phyloP scores from a whole-genome alignment of 1,140 invertebrate genomes.

The Hylaeus anthracinus region DNA sequence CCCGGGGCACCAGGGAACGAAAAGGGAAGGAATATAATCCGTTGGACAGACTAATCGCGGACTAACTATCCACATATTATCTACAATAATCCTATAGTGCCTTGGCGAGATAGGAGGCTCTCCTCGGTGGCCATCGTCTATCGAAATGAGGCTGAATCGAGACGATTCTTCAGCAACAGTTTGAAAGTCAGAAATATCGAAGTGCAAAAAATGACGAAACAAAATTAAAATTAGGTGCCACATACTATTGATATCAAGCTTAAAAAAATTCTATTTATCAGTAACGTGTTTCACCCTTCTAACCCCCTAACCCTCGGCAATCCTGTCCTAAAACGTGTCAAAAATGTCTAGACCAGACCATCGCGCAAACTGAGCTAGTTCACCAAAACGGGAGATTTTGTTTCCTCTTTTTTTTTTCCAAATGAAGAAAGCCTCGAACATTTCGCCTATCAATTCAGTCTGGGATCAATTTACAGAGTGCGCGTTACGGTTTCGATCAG shows the following conservation, averaged over 20 bases:
- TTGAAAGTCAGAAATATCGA: too few relatives aligned
- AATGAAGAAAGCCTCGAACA: conserved; percentile 14
- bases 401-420: too few relatives aligned
- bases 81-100: conserved; percentile 74
- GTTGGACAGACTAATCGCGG: conserved; percentile 78
- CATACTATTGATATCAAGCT: too few relatives aligned
- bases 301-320: too few relatives aligned
- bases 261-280: too few relatives aligned
- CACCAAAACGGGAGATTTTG: not conserved
- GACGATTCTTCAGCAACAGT: too few relatives aligned
- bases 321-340: too few relatives aligned
- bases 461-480: conserved; percentile 43
- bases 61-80: conserved; percentile 77
- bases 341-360: not conserved
- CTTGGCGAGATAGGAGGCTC: conserved; percentile 9
- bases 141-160: not conserved
- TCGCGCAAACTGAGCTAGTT: not conserved
- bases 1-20: conserved; percentile 69
- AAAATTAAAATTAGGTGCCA: too few relatives aligned
- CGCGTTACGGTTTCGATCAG: conserved; percentile 26
- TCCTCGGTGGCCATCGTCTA: conserved; percentile 28
- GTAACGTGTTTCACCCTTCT: too few relatives aligned
- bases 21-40: conserved; percentile 77
- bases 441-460: conserved; percentile 27
- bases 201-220: too few relatives aligned